phyloP scores from a whole-genome alignment of 2,113 vertebrate genomes.

The Cnemophilus loriae region DNA sequence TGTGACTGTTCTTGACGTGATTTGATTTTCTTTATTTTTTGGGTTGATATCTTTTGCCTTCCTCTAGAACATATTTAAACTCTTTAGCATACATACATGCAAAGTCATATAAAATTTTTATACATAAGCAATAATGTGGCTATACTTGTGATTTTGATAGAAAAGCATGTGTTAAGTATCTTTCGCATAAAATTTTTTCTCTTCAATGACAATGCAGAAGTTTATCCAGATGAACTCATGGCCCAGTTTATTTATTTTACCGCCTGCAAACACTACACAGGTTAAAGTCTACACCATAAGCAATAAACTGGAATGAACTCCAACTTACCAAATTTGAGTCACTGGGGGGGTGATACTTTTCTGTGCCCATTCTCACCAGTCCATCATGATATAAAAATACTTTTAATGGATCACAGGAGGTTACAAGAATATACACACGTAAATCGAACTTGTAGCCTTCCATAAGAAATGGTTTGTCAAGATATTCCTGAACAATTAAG shows the following conservation, averaged over 20 bases:
- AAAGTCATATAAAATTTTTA: not conserved
- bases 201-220: not conserved
- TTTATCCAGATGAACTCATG: not conserved
- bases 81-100: not conserved
- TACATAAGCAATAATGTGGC: not conserved
- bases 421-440: constrained; percentile 94
- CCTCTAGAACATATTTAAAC: not conserved
- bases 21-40: not conserved
- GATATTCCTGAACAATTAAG: constrained; percentile 97
- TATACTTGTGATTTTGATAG: not conserved
- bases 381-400: constrained; percentile 97
- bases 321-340: constrained; percentile 94
- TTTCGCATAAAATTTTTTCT: not conserved
- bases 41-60: not conserved
- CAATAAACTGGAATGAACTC: not conserved
- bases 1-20: not conserved
- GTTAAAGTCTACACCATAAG: not conserved
- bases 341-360: constrained; percentile 92
- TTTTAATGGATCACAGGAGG: constrained; percentile 95
- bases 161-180: not conserved
- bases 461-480: constrained; percentile 97
- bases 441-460: constrained; percentile 99
- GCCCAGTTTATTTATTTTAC: not conserved
- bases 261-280: not conserved
- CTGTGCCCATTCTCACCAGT: constrained; percentile 96